phyloP scores from a whole-genome alignment of 2,888 invertebrate species.

The Eupithecia insigniata region DNA sequence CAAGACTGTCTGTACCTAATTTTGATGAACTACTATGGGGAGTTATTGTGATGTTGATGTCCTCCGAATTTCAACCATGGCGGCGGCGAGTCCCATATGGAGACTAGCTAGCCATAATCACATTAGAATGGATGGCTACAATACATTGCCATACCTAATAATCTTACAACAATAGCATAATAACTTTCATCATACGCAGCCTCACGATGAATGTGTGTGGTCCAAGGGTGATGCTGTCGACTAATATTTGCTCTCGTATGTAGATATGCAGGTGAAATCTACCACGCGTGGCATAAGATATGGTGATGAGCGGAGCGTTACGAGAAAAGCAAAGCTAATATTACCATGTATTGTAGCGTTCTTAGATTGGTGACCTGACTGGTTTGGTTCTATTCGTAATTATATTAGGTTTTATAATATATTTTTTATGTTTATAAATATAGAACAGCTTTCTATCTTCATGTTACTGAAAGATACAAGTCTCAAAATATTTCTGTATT shows the following conservation, averaged over 20 bases:
- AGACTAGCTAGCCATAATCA: not conserved
- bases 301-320: conserved; percentile 52
- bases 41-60: no score
- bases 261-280: conserved; percentile 64
- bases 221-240: conserved; percentile 64
- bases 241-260: conserved; percentile 70
- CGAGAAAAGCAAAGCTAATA: not conserved
- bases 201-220: conserved; percentile 69
- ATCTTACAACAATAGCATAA: conserved; percentile 13
- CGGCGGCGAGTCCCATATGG: not conserved
- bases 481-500: no score
- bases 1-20: no score
- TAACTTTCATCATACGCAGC: conserved; percentile 37
- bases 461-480: no score
- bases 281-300: conserved; percentile 38
- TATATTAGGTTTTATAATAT: no score
- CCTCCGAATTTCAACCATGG: not conserved
- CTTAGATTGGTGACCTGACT: no score
- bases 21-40: no score
- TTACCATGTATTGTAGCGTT: no score
- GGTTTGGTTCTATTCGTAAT: no score
- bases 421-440: no score
- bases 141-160: not conserved
- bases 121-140: not conserved
- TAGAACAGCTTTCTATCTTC: no score